Base-by-base conservation (phyloP, 2,888 invertebrate genomes). In the Polydesmus complanatus region DNA sequence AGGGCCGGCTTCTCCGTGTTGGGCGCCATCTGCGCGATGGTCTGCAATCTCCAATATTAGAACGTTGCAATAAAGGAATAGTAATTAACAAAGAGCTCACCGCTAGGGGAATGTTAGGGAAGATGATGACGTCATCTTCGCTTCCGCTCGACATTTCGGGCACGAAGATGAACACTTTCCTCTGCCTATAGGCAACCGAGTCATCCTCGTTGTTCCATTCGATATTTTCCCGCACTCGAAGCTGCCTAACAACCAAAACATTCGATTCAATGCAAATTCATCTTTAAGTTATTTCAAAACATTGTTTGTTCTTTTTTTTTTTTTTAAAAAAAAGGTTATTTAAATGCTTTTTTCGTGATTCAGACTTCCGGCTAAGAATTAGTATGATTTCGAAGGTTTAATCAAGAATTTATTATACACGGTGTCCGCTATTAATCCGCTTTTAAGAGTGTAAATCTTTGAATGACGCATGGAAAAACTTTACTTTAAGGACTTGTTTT, bases 221-320 rank as follows among this genome's bases (percentile, higher is more conserved):
- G 56, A 92, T 80, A 72, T 91, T 85, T 67, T 88, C 86, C 74
- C 92, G 92, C 75, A 89, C 87, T 89, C 92, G 91, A 65, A 82
- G 83, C 74, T 92, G 87, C 2, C 83, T 82, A 78, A 67, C 78
- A 74, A 68, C 61, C 63, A 64, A 65, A 63, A 66, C 65, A 61
- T 53, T 58, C 56, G 53, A 51, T n/a, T n/a, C n/a, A n/a, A n/a
- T n/a, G n/a, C n/a, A n/a, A n/a, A n/a, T n/a, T n/a, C n/a, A n/a
- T n/a, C n/a, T n/a, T n/a, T n/a, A n/a, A n/a, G n/a, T n/a, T n/a
- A n/a, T n/a, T n/a, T n/a, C n/a, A n/a, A n/a, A n/a, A n/a, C n/a
- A n/a, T n/a, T n/a, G n/a, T n/a, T n/a, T n/a, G n/a, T n/a, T n/a
- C n/a, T n/a, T n/a, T n/a, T n/a, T n/a, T n/a, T n/a, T n/a, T n/a